Base-by-base conservation (phyloP, 2,797 vertebrate species). In the Ataeniobius toweri region DNA sequence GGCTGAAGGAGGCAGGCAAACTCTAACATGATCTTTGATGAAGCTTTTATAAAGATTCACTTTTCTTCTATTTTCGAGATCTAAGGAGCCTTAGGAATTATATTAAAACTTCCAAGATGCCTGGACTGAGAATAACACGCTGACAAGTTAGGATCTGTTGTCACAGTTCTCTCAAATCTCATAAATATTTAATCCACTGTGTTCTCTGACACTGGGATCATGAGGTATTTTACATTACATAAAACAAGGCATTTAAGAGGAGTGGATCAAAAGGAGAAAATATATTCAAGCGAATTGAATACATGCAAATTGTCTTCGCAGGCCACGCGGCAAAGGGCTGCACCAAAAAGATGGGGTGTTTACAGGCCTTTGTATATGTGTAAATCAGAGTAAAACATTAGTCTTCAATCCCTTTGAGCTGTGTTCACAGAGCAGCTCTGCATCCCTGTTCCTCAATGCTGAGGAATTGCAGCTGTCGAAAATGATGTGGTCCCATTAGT, bases 401-500 rank as follows among this genome's bases (percentile, higher is more conserved):
- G 88, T 87, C 83, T 78, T 71, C 87, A 80, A 86, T 92, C 87
- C 83, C 89, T 89, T 79, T 79, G 85, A 89, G 91, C 85, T 79
- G 88, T 71, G 75, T 89, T 89, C 55, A 51, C 83, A 46, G 83
- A 78, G 83, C 84, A 9, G 79, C 82, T 44, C 82, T 86, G 73
- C 88, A 67, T 91, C 86, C 88, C 90, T 84, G 89, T 88, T 90
- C 87, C 91, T 91, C 88, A 86, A 87, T 76, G 31, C 76, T 92
- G 91, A 94, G 84, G 80, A 91, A 91, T 91, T 78, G 84, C 89
- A 85, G 86, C 90, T 92, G 94, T 93, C 92, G 75, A 82, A 86
- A 88, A 87, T 89, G 88, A 92, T 84, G 90, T 74, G 59, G 85
- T 81, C 87, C 91, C 89, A 94, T 94, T 94, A 93, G 89, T 89